Conservation (phyloP, 1,140 invertebrate species). For the Heliconius himera region DNA sequence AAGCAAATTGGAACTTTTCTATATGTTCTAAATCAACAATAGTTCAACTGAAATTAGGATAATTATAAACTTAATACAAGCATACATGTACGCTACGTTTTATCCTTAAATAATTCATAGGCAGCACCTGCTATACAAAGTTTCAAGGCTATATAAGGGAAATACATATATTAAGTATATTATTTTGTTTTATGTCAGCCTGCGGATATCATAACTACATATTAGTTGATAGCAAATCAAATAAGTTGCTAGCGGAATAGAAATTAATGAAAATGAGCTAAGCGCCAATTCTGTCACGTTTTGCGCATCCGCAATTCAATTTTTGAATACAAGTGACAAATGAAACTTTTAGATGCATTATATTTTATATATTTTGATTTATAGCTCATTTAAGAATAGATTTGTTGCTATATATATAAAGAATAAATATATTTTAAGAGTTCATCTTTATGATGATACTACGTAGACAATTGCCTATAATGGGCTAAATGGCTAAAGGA, state of each 20-base stretch:
- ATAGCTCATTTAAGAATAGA: too few relatives aligned
- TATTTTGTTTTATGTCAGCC: conserved; percentile 16
- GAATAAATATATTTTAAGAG: too few relatives aligned
- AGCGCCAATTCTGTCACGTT: conserved; percentile 22
- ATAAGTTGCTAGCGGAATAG: conserved; percentile 22
- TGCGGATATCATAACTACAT: conserved; percentile 19
- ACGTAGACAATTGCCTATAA: too few relatives aligned
- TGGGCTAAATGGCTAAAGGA: too few relatives aligned
- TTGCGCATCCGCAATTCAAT: conserved; percentile 21
- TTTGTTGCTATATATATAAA: too few relatives aligned
- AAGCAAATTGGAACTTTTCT: background rate
- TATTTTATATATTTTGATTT: background rate
- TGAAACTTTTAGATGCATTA: conserved; percentile 1
- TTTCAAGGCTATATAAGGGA: conserved; percentile 6
- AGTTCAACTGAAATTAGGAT: background rate
- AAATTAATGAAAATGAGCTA: conserved; percentile 27
- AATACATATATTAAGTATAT: conserved; percentile 11
- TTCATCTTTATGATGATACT: too few relatives aligned
- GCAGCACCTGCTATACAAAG: background rate
- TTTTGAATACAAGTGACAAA: conserved; percentile 2
- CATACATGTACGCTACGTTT: background rate
- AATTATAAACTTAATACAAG: background rate
- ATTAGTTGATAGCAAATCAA: conserved; percentile 34
- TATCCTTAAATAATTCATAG: conserved; percentile 13
- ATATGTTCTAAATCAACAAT: background rate